Conservation (phyloP, 2,888 invertebrate species). For the Epirrita christyi region DNA sequence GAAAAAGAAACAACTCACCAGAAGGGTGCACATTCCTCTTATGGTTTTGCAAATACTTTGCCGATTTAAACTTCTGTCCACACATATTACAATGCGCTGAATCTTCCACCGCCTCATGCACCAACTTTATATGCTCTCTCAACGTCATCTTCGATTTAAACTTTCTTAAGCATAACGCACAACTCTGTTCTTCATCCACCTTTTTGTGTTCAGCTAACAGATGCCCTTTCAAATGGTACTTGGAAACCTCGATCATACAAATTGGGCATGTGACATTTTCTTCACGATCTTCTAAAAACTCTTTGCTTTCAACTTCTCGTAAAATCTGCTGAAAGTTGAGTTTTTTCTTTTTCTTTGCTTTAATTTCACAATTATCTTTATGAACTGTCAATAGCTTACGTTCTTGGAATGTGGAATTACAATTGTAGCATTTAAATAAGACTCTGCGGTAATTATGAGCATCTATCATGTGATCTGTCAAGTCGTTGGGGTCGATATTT, state of each 20-base stretch:
- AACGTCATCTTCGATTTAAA: conserved; percentile 52
- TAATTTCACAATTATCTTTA: conserved; percentile 41
- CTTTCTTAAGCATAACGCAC: conserved; percentile 45
- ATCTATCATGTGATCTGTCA: conserved; percentile 50
- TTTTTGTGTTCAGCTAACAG: conserved; percentile 46
- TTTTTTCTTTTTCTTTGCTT: conserved; percentile 39
- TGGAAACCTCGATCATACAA: conserved; percentile 46
- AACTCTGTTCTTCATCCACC: conserved; percentile 40
- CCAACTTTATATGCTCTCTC: conserved; percentile 52
- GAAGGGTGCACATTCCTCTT: conserved; percentile 56
- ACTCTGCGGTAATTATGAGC: conserved; percentile 48
- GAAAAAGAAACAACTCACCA: conserved; percentile 38
- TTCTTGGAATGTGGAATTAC: conserved; percentile 45
- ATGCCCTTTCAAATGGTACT: conserved; percentile 47
- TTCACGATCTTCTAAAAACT: conserved; percentile 32
- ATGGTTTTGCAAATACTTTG: conserved; percentile 54
- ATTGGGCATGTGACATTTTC: conserved; percentile 44
- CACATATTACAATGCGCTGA: conserved; percentile 52
- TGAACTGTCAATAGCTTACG: conserved; percentile 38
- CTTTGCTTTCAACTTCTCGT: conserved; percentile 39
- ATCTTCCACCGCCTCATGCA: conserved; percentile 52
- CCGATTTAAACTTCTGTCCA: conserved; percentile 52
- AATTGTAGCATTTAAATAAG: conserved; percentile 47
- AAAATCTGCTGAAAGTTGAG: conserved; percentile 45
- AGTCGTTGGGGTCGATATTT: conserved; percentile 41